Evolutionary conservation across 2,888 invertebrate species (phyloP), one percentile per base, ranked within the genome.

Genomic region (Drosophila phalerata): DNA sequence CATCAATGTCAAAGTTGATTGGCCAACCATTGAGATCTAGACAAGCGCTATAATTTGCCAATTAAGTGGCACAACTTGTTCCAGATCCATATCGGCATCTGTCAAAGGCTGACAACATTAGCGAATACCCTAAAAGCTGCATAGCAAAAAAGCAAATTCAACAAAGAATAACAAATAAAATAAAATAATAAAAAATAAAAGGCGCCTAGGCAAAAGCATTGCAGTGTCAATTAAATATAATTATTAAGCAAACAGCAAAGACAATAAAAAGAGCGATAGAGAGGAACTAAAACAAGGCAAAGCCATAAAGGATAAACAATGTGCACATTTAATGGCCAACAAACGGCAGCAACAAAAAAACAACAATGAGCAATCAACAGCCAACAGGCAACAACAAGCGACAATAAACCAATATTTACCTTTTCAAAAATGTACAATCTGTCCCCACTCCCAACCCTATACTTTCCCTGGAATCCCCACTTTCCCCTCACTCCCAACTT

Each of bases 1-100:
- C 84, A 88, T 86, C 85, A 86, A 88, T 86, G 85, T 86, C 85
- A 88, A 73, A 79, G 77, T 82, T 79, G 89, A 86, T 56, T 89
- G 76, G 71, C 22, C 48, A 64, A 32, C 70, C 64, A 72, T 76
- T 68, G 77, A 63, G 79, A 88, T 88, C 85, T 88, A 88, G 84
- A 87, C 84, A 85, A 82, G 76, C 73, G 67, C 84, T 73, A 80
- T 88, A 88, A 88, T 85, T 88, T 86, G 86, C 86, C 85, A 85
- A 85, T 85, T 85, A 85, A 85, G 84, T 69, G 72, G 56, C 73
- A 53, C 76, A 71, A 62, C 67, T 70, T 57, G 62, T 32, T 5
- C n/a, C 48, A 55, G 82, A 82, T 87, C 66, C 69, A 61, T 66
- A 76, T 86, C 73, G 58, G 48, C 51, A 68, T 45, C 66, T 65